Conservation (phyloP, 2,113 vertebrate genomes). For the Coracopsis vasa region DNA sequence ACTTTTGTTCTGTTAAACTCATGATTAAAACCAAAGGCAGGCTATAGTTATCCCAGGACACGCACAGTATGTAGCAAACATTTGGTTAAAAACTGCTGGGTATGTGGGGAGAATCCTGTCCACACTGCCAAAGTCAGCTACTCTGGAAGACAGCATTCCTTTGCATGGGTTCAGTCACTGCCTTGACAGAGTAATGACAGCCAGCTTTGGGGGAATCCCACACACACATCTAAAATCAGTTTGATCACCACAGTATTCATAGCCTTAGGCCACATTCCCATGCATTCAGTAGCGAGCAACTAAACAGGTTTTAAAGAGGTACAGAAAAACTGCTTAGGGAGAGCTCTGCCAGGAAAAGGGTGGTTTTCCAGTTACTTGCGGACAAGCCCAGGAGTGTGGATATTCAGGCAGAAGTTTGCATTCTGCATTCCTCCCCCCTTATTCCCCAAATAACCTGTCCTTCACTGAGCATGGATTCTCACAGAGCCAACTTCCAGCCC, state of each 20-base stretch:
- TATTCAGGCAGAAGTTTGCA: neutral
- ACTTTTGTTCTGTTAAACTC: neutral
- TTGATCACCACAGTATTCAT: constrained; percentile 26
- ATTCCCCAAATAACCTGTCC: neutral
- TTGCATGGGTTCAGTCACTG: neutral
- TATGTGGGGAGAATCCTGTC: neutral
- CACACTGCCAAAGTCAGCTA: neutral
- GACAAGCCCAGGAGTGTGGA: neutral
- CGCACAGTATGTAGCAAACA: neutral
- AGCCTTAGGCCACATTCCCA: constrained; percentile 39
- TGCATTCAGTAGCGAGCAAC: neutral
- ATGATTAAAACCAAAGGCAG: neutral
- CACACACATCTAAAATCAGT: constrained; percentile 16
- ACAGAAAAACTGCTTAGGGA: constrained; percentile 10
- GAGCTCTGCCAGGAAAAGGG: constrained; percentile 10
- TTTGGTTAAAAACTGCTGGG: neutral
- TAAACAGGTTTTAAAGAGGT: constrained; percentile 44
- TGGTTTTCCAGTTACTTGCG: neutral
- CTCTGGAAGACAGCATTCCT: neutral
- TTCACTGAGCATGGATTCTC: neutral
- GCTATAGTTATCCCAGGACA: neutral
- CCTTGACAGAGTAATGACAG: neutral
- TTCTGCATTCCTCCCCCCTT: neutral
- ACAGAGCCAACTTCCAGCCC: neutral
- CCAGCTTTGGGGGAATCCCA: constrained; percentile 34